Percentiles rank a stretch among this genome's conserved stretches.
Conservation (phyloP, 2,113 vertebrate species). For the Passer domesticus region DNA sequence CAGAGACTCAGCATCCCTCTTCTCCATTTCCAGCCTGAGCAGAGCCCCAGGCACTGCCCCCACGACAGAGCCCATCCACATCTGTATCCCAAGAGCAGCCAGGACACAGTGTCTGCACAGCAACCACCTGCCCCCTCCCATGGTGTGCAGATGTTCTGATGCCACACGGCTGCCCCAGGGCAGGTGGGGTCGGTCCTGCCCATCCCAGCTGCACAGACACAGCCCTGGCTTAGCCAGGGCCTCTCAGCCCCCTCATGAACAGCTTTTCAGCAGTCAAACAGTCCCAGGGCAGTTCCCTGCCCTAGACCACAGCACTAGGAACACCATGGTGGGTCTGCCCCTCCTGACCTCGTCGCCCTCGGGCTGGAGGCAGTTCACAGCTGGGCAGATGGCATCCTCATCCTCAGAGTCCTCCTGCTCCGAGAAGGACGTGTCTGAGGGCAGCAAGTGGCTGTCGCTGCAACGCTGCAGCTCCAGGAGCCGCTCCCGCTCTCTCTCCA, state of each 20-base stretch:
- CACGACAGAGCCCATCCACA: too few relatives aligned
- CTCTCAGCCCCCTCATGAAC: neutral
- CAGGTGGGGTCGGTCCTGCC: fast-evolving
- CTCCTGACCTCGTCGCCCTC: slow-evolving; percentile 94
- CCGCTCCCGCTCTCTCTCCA: slow-evolving; percentile 70
- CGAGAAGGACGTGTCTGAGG: slow-evolving; percentile 85
- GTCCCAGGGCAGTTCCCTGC: neutral
- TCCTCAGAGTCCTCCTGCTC: slow-evolving; percentile 90
- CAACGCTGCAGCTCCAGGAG: slow-evolving; percentile 66
- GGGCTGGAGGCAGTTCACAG: slow-evolving; percentile 89
- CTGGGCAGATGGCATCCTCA: slow-evolving; percentile 91
- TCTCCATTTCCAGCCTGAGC: neutral
- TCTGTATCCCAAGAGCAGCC: neutral
- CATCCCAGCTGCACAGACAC: neutral
- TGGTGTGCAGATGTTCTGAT: neutral
- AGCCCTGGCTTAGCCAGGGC: neutral
- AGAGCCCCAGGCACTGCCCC: neutral
- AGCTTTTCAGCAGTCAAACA: neutral
- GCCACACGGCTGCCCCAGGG: neutral
- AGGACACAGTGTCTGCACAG: neutral
- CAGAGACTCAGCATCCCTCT: neutral
- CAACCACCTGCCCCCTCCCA: neutral
- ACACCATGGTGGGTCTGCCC: fast-evolving
- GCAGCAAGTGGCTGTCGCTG: slow-evolving; percentile 78
- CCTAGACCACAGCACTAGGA: neutral